phyloP scores from a whole-genome alignment of 30 jellyfish, hydroid and myxozoan species.

The Hydractinia symbiolongicarpus region DNA sequence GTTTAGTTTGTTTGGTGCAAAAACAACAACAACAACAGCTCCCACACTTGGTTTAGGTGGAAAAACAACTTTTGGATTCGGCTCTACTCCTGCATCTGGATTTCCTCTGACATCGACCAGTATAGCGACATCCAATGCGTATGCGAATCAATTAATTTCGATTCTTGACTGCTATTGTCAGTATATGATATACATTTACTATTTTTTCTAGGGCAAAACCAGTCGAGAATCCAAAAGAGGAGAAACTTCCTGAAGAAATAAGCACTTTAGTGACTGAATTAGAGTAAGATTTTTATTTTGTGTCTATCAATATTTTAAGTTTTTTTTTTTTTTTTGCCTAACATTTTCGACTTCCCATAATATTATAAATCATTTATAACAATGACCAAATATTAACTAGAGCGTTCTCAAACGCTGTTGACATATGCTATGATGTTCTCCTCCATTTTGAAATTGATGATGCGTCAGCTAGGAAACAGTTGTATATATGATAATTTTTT shows the following conservation, averaged over 20 bases:
- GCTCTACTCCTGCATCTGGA: conserved; percentile 16
- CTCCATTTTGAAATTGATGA: too few relatives aligned
- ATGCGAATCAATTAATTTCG: not conserved
- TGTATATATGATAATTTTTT: too few relatives aligned
- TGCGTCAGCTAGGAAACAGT: too few relatives aligned
- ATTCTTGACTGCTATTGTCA: too few relatives aligned
- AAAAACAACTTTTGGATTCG: conserved; percentile 1
- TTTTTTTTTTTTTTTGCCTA: not conserved
- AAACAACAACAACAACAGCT: conserved; percentile 43
- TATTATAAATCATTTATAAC: too few relatives aligned
- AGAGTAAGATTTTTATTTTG: conserved; percentile 39
- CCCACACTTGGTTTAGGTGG: conserved; percentile 42
- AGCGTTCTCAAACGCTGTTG: too few relatives aligned
- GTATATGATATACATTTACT: too few relatives aligned
- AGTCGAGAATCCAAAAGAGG: conserved; percentile 70
- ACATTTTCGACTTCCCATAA: not conserved
- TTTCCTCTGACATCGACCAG: conserved; percentile 5
- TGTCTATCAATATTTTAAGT: not conserved
- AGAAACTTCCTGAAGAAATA: conserved; percentile 48
- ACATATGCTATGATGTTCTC: too few relatives aligned
- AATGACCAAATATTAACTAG: too few relatives aligned
- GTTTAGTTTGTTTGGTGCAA: conserved; percentile 47
- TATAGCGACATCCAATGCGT: conserved; percentile 4
- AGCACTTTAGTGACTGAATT: conserved; percentile 40
- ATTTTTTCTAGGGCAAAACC: conserved; percentile 38